Evolutionary conservation across 2,797 vertebrate genomes (phyloP), one percentile per base, ranked within the genome.

Genomic region (Enteromius treurensis): DNA sequence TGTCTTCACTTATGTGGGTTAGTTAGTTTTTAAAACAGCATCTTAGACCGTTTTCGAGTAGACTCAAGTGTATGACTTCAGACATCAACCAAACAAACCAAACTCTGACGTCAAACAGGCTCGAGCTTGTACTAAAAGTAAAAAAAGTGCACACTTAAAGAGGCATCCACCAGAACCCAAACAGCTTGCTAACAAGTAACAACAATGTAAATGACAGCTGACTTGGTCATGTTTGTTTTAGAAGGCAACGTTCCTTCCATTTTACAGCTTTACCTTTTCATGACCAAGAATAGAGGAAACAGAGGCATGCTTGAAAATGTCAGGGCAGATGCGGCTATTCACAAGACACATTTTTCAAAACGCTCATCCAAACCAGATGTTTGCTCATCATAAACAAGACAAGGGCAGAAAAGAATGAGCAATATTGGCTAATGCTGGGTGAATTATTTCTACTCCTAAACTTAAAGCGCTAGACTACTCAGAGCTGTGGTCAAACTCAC

Each of bases 281-380:
- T 69, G 29, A 77, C 13, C 51, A 60, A 76, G 49, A 85, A 49
- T 14, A 26, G 19, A 62, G 80, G 51, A 55, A 55, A 74, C 64
- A 79, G 68, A 37, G 19, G 32, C 37, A n/a, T 47, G 71, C 68
- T 71, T 78, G 51, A 53, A 79, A 82, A 87, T 81, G 83, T 81
- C 67, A 78, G 64, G 15, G 77, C 58, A 67, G 67, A 86, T 84
- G 77, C 47, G 5, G 10, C 79, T 70, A 74, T 75, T 84, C 74
- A 69, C 82, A 45, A 47, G 21, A 55, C n/a, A 19, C 62, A 77
- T 77, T 83, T 86, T 82, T 85, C 42, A 78, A 85, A 88, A 45
- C 73, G 32, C 83, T 76, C 53, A 79, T 80, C 58, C 42, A 51
- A 79, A 70, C 78, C 81, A 88, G 79, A 85, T 87, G 81, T 86